Conservation (phyloP, 2,797 vertebrate species). For the Helarctos malayanus region DNA sequence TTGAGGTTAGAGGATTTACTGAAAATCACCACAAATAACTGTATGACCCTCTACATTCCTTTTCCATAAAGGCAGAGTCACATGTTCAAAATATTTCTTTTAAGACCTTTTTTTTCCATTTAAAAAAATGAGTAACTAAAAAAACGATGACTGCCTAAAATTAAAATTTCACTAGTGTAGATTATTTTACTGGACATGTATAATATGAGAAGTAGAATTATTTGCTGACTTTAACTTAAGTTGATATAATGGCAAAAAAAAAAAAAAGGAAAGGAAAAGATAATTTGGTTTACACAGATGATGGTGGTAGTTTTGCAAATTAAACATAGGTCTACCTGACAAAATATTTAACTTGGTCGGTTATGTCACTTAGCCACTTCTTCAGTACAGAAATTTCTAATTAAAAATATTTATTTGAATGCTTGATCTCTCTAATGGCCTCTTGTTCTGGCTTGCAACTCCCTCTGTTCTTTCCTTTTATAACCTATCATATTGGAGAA, state of each 20-base stretch:
- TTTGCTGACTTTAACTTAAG: neutral
- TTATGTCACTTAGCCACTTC: neutral
- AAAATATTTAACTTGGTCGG: neutral
- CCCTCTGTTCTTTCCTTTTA: neutral
- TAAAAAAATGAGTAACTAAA: neutral
- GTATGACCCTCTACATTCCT: neutral
- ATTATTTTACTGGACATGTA: neutral
- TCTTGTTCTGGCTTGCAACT: neutral
- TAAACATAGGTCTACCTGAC: neutral
- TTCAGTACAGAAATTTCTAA: neutral
- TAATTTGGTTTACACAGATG: neutral
- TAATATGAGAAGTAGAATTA: neutral
- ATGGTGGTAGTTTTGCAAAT: neutral
- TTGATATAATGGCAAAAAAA: neutral
- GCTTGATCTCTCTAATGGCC: neutral
- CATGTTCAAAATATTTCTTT: neutral
- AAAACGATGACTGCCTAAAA: neutral
- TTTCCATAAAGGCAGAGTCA: neutral
- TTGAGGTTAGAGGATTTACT: constrained; percentile 7
- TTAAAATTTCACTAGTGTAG: neutral
- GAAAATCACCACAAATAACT: neutral
- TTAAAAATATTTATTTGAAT: constrained; percentile 14
- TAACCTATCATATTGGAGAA: neutral
- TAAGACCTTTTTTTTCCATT: neutral
- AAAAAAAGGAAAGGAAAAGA: neutral